A percentile compares a stretch with the other conserved stretches of the same genome.
Evolutionary conservation across 1,140 invertebrate genomes (phyloP).

Genomic region (Lepidurus apus): DNA sequence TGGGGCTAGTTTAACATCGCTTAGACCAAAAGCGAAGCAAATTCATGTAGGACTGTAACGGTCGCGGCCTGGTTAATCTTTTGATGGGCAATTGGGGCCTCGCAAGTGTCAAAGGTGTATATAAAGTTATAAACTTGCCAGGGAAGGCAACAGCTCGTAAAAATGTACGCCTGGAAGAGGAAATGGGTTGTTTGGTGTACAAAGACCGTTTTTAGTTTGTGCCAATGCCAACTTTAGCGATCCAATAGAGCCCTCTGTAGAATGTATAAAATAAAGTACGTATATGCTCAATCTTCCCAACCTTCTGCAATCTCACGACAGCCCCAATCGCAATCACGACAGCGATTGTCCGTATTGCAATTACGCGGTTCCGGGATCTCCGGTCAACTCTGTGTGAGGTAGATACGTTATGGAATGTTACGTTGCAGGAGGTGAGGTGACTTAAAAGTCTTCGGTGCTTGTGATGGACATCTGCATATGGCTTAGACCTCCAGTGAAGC

Average conservation of each 20-base stretch:
- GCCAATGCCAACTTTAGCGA: neutral
- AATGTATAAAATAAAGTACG: neutral
- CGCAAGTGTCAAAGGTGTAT: neutral
- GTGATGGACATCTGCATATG: neutral
- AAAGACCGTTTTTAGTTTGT: neutral
- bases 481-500: neutral
- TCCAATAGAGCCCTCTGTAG: neutral
- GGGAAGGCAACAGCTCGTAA: neutral
- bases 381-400: neutral
- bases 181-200: neutral
- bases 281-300: neutral
- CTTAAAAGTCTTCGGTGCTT: neutral
- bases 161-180: neutral
- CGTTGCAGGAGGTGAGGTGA: constrained; percentile 2
- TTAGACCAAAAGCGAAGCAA: neutral
- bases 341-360: neutral
- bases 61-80: neutral
- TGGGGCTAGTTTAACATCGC: neutral
- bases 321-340: no score
- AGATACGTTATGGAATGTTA: neutral
- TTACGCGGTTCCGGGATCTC: neutral
- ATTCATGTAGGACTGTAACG: neutral
- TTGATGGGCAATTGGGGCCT: neutral
- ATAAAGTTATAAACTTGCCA: neutral
- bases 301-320: neutral